phyloP scores from a whole-genome alignment of 2,888 invertebrate genomes.

The Drepana falcataria region DNA sequence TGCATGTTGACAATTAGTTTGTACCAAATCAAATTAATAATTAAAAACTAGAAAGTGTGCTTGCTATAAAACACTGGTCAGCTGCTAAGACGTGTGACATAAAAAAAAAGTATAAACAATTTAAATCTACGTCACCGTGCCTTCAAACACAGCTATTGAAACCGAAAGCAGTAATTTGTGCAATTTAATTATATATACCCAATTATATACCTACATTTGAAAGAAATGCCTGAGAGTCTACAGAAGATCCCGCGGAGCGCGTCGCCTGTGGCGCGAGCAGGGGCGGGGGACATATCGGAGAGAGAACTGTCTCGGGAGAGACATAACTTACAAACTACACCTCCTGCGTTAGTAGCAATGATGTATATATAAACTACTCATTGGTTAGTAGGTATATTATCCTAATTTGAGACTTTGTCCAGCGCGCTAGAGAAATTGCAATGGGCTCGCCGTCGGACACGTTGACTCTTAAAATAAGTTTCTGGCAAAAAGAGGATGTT shows the following conservation, averaged over 20 bases:
- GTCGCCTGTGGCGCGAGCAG: slow-evolving; percentile 54
- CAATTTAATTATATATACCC: too few relatives aligned
- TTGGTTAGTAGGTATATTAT: too few relatives aligned
- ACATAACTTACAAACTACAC: slow-evolving; percentile 51
- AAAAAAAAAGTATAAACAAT: neutral
- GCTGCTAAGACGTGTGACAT: neutral
- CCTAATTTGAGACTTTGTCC: too few relatives aligned
- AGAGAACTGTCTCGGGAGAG: slow-evolving; percentile 57
- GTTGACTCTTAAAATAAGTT: too few relatives aligned
- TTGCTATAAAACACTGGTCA: neutral
- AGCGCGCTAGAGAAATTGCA: too few relatives aligned
- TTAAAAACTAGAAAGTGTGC: too few relatives aligned
- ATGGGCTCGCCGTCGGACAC: too few relatives aligned
- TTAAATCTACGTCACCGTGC: slow-evolving; percentile 21
- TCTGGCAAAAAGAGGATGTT: too few relatives aligned
- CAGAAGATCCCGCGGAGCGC: slow-evolving; percentile 49
- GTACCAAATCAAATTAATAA: too few relatives aligned
- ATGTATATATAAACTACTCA: neutral
- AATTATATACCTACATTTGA: neutral
- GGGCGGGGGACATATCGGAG: slow-evolving; percentile 68
- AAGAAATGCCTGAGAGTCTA: slow-evolving; percentile 49
- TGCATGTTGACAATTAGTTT: too few relatives aligned
- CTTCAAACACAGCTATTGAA: slow-evolving; percentile 11
- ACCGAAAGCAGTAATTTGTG: neutral
- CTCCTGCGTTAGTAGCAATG: slow-evolving; percentile 44